These are phyloP conservation scores for Botrylloides violaceus DNA, from an alignment of 23 tunicate species.

Conservation along the genomic window DNA sequence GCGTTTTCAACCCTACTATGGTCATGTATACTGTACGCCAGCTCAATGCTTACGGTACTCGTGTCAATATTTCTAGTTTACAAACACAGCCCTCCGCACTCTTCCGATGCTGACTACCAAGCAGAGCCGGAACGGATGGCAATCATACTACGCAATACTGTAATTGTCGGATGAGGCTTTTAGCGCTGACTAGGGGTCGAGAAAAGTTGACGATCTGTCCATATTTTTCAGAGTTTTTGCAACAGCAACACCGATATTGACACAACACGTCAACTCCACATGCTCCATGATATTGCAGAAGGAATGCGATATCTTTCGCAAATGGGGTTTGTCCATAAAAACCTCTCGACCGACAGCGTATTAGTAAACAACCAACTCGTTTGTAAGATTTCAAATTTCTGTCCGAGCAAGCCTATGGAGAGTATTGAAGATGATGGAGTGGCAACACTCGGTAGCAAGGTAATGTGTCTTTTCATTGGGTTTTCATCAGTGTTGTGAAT, in stretches of 20 bases:
- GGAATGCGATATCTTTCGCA: slow-evolving; percentile 91
- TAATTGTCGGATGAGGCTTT: too few species aligned
- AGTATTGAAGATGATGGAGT: slow-evolving; percentile 47
- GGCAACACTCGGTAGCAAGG: slow-evolving; percentile 64
- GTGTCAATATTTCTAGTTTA: too few species aligned
- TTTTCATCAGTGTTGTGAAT: background rate
- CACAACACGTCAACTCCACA: slow-evolving; percentile 36
- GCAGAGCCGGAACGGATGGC: too few species aligned
- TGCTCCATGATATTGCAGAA: slow-evolving; percentile 51
- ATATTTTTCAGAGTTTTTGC: too few species aligned
- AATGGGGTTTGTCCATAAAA: slow-evolving; percentile 92
- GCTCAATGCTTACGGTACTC: too few species aligned
- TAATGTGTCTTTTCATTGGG: background rate
- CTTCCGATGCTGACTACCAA: too few species aligned
- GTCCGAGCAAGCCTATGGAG: slow-evolving; percentile 60
- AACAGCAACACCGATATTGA: slow-evolving; percentile 45
- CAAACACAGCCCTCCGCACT: too few species aligned
- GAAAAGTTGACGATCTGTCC: too few species aligned
- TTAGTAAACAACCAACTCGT: slow-evolving; percentile 33
- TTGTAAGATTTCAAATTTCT: slow-evolving; percentile 93
- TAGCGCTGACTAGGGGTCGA: too few species aligned
- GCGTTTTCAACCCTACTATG: too few species aligned
- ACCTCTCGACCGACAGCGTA: slow-evolving; percentile 71
- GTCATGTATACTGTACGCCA: too few species aligned
- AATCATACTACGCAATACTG: too few species aligned